A percentile compares a stretch with the other conserved stretches of the same genome.
Evolutionary conservation across 1,140 invertebrate species (phyloP).

Genomic region (Globodera rostochiensis): DNA sequence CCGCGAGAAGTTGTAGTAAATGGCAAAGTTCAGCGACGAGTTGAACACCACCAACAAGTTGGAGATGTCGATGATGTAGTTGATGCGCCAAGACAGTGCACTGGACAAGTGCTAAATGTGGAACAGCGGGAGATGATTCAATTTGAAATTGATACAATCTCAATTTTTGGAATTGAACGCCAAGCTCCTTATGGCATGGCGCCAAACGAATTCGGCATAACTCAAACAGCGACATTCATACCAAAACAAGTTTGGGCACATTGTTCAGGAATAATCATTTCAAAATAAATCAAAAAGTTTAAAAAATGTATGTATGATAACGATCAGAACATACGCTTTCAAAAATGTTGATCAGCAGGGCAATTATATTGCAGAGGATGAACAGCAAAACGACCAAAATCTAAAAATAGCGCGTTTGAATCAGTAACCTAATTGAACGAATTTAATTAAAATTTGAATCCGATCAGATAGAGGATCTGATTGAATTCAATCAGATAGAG

Average conservation of each 20-base stretch:
- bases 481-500: too few relatives aligned
- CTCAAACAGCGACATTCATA: too few relatives aligned
- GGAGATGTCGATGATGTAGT: slow-evolving; percentile 62
- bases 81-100: slow-evolving; percentile 51
- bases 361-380: slow-evolving; percentile 61
- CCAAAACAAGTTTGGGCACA: too few relatives aligned
- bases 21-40: slow-evolving; percentile 60
- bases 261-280: too few relatives aligned
- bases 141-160: slow-evolving; percentile 1
- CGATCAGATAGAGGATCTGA: too few relatives aligned
- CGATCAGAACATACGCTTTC: slow-evolving; percentile 32
- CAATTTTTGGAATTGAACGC: too few relatives aligned
- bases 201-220: too few relatives aligned
- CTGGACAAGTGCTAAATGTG: slow-evolving; percentile 38
- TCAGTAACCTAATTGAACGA: too few relatives aligned
- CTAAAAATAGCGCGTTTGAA: slow-evolving; percentile 31
- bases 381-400: slow-evolving; percentile 64
- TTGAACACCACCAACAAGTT: slow-evolving; percentile 65
- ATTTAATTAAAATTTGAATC: too few relatives aligned
- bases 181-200: too few relatives aligned
- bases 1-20: slow-evolving; percentile 52
- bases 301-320: too few relatives aligned
- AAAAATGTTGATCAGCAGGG: slow-evolving; percentile 60
- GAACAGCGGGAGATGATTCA: background rate
- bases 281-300: too few relatives aligned